Base-by-base conservation (phyloP, 1,140 invertebrate species). In the Asbolus verrucosus region DNA sequence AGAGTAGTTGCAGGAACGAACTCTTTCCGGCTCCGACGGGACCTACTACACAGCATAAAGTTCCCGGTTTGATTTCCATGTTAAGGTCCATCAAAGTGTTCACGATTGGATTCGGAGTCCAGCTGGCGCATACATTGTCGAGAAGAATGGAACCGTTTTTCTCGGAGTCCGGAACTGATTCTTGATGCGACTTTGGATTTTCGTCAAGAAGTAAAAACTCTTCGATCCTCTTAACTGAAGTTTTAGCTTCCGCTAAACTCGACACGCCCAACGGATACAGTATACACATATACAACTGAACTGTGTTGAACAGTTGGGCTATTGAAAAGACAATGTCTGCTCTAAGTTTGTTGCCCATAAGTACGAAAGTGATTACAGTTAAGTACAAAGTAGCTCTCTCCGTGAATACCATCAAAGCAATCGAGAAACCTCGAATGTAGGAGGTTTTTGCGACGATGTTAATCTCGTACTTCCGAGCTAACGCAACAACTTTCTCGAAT, bases 1-100 rank as follows among this genome's bases (percentile, higher is more conserved):
- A 79, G 33, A 94, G 83, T 18, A 90, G 80, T 83, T 93, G 90
- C 16, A 95, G 81, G 0, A 94, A 79, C 0, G 92, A 92, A 71
- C 88, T 91, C 88, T 94, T 95, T 74, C 93, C 93, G 54, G 90
- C 83, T 27, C 92, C 92, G 16, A 95, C 92, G 30, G 89, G 83
- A 38, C 93, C 93, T 24, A 94, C 88, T 1, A 95, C 80, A 6
- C 89, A 90, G 39, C 90, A 80, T 30, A 94, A 84, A 76, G 92
- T 85, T 2, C 90, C 90, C 3, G 85, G 81, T 69, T 83, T 79
- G 0, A 89, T 84, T 1, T 81, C 82, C 8, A 92, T 73, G 36
- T 82, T 85, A 9, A 94, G 84, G 67, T 91, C 85, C 41, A 84
- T 83, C n/a, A 91, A 77, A 0, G 87, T 89, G 67, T 86, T 81